These are phyloP conservation scores for Daubentonia madagascariensis DNA, from an alignment of 2,113 vertebrate species.

Conservation along the genomic window DNA sequence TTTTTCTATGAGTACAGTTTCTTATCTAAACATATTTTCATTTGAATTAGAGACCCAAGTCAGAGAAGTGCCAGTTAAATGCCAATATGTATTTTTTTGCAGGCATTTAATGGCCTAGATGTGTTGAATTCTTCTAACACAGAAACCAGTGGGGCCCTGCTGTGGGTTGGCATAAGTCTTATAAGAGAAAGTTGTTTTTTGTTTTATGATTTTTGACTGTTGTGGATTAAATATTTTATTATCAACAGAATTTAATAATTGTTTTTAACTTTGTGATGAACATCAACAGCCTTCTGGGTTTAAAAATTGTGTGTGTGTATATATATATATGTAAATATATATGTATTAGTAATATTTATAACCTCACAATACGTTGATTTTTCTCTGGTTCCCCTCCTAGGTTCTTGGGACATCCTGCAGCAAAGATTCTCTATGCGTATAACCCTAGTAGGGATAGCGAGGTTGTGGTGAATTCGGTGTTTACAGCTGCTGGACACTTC, in stretches of 20 bases:
- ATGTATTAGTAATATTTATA: not conserved
- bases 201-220: not conserved
- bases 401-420: conserved; percentile 92
- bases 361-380: not conserved
- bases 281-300: not conserved
- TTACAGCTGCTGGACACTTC: conserved; percentile 95
- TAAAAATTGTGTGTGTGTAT: not conserved
- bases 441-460: conserved; percentile 95
- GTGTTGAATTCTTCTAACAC: conserved; percentile 1
- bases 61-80: not conserved
- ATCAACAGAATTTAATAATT: not conserved
- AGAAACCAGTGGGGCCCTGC: not conserved
- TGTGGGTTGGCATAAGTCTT: not conserved
- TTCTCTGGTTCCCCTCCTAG: conserved; percentile 74
- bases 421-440: conserved; percentile 93
- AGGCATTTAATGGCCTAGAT: not conserved
- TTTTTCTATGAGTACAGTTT: conserved; percentile 37
- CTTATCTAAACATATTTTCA: conserved; percentile 12
- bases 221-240: not conserved
- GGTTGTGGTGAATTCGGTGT: conserved; percentile 94
- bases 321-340: not conserved
- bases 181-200: not conserved
- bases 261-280: not conserved
- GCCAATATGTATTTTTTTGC: not conserved
- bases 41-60: not conserved